Evolutionary conservation across 2,113 vertebrate genomes (phyloP), one percentile per base, ranked within the genome.

Genomic region (Petrocephalus microphthalmus): DNA sequence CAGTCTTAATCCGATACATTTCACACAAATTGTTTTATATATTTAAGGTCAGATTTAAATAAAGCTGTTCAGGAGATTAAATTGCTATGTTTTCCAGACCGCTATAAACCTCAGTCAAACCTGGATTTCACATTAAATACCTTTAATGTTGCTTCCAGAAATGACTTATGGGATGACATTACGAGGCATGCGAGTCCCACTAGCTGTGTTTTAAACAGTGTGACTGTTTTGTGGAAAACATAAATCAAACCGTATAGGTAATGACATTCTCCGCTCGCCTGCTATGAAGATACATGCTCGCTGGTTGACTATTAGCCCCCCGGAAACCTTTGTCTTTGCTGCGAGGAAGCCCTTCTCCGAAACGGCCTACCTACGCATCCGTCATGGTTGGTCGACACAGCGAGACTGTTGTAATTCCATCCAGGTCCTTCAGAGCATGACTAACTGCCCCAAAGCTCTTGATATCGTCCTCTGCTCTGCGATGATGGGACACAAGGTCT

Each of bases 81-180:
- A 64, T 67, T 17, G 22, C 57, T 87, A 37, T 67, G 37, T 42
- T 67, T 67, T 71, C 20, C 71, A 60, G 17, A 53, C 51, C 52
- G 13, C 49, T 71, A 71, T 64, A 51, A n/a, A 87, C 42, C 47
- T 45, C 57, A 87, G 20, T 67, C 45, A 67, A 25, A 51, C 60
- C 57, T 49, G 57, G n/a, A 49, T 87, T 87, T 87, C 60, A 49
- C n/a, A 71, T 67, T 60, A 64, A 67, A 25, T 87, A 19, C 45
- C n/a, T 42, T 87, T 67, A 67, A 87, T 87, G 64, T 5, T 52
- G 33, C 45, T 57, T 87, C 86, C 37, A 54, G 25, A 29, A 85
- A 60, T 86, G 51, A 86, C 56, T 57, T 60, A 86, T 60, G 29
- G 60, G 85, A 86, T 47, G 85, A 86, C 85, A 86, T 37, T 45